Base-by-base conservation (phyloP, 2,113 vertebrate genomes). In the Oreochromis tanganicae region DNA sequence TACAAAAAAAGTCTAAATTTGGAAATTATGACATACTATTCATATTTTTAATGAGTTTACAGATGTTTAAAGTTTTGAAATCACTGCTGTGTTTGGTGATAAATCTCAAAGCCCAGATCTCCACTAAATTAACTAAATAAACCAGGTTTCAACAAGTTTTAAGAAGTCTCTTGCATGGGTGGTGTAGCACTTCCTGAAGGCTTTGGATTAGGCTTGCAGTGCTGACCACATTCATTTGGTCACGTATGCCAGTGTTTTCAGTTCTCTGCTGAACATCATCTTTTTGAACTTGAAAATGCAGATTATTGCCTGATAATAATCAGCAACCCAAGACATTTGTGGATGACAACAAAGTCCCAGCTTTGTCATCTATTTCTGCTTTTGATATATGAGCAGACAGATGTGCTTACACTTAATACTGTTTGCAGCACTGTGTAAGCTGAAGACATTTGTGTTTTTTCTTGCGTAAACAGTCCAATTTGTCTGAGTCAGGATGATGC, bases 31-130 rank as follows among this genome's bases (percentile, higher is more conserved):
- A n/a, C 17, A 50, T 8, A 5, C 27, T 75, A 32, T 32, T 19
- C 10, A 12, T n/a, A 75, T 0, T 5, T n/a, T 21, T 38, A 0
- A 38, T 21, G 11, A 0, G 24, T 75, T 29, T 19, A 19, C 24
- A 75, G 24, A 75, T 48, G 16, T 19, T 29, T 48, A 7, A 75
- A 12, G 71, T 29, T 75, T 75, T 75, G 16, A 75, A 48, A 29
- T 29, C 2, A 4, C 41, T 41, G 21, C 21, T 27, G 5, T 27
- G 13, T 50, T 75, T 19, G 16, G 9, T 75, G 14, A 75, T 1
- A 0, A 50, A 50, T 50, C 24, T 50, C 24, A 75, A 50, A 75
- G 24, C 16, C 0, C 14, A 1, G 16, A 19, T 19, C 1, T 19
- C 24, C 43, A 50, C 43, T 7, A 75, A 19, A 32, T 17, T 17